Evolutionary conservation across 2,797 vertebrate genomes (phyloP), one percentile per base, ranked within the genome.

Genomic region (Characodon lateralis): DNA sequence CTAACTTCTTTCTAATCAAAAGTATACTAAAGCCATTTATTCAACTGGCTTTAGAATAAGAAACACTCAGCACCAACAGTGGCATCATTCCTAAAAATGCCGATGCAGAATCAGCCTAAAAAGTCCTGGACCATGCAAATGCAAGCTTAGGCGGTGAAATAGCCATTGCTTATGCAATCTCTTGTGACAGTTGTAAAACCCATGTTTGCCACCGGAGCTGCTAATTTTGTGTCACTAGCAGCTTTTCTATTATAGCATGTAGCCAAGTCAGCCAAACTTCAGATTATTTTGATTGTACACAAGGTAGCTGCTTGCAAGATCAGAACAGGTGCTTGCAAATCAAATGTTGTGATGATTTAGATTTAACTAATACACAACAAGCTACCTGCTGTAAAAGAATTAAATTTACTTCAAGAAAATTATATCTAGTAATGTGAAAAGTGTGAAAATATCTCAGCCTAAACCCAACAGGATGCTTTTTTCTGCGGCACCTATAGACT

Each of bases 171-270:
- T 63, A 58, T 50, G 50, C 68, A 78, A 78, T 76, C 55, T 78
- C 72, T 50, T 76, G 24, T 76, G 78, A 83, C 24, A 56, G 70
- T 26, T 71, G 61, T 65, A 79, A 77, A 75, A 2, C 24, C 43
- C 50, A 53, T 3, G 13, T 72, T 70, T 71, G 53, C 6, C 51
- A 78, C 56, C 68, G 31, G 28, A 35, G 35, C 76, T 72, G 43
- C 71, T 68, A 6, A 72, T 8, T 72, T 61, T 39, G 22, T 51
- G 46, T 69, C 2, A 46, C 55, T 71, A 24, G 35, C 14, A 35
- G 65, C 65, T 77, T 73, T 10, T 73, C 24, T 56, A 7, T 16
- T 10, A 72, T 13, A 76, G 78, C 22, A n/a, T 28, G 50, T 71
- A 46, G 7, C 31, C 14, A 71, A 70, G 22, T 53, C 12, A 61